Percentiles rank a stretch among this genome's conserved stretches.
phyloP scores from a whole-genome alignment of 2,888 invertebrate genomes.

The Andrena minutula region DNA sequence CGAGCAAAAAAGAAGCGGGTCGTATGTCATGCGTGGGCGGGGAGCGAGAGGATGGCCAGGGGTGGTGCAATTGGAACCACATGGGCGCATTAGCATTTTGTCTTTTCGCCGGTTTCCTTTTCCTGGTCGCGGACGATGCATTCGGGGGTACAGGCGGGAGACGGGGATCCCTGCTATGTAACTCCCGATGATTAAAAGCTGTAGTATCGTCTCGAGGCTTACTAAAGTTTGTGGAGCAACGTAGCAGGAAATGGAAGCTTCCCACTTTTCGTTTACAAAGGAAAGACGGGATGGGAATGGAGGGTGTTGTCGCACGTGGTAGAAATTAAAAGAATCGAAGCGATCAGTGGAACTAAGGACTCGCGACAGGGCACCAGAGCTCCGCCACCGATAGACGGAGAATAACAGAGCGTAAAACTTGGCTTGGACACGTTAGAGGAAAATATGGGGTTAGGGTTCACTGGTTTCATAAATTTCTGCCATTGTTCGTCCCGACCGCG shows the following conservation, averaged over 20 bases:
- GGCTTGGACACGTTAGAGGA: slow-evolving; percentile 17
- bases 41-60: slow-evolving; percentile 39
- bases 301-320: not conserved
- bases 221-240: no score
- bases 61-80: slow-evolving; percentile 63
- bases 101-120: not conserved
- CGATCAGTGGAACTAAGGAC: not conserved
- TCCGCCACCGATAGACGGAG: slow-evolving; percentile 6
- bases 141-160: no score
- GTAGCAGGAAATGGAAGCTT: no score
- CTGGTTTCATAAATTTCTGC: slow-evolving; percentile 40
- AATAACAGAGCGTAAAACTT: slow-evolving; percentile 27
- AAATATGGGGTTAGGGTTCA: not conserved
- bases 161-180: no score
- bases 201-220: no score
- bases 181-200: no score
- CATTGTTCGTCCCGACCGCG: slow-evolving; percentile 13
- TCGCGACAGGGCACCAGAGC: not conserved
- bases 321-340: slow-evolving; percentile 4
- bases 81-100: slow-evolving; percentile 38
- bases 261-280: no score
- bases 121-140: not conserved
- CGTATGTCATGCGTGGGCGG: slow-evolving; percentile 47
- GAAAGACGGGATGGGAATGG: not conserved
- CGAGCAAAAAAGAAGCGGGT: slow-evolving; percentile 52